These are phyloP conservation scores for Macquaria australasica DNA, from an alignment of 2,113 vertebrate species.

Conservation along the genomic window DNA sequence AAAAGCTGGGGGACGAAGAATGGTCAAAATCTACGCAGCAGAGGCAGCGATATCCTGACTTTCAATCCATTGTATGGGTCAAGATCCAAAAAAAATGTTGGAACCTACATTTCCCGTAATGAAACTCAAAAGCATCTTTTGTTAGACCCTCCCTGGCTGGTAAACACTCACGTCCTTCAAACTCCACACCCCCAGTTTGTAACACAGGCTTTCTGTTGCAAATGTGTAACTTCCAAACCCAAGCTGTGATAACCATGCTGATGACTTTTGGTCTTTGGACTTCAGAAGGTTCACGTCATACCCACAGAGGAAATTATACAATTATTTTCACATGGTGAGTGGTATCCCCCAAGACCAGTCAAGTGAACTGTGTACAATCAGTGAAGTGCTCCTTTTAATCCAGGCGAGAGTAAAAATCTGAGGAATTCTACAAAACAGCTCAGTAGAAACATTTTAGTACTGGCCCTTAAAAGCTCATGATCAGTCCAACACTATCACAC, in stretches of 20 bases:
- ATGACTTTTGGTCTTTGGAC: background rate
- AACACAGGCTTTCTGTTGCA: background rate
- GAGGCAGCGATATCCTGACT: background rate
- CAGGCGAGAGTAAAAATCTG: background rate
- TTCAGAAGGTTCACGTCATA: background rate
- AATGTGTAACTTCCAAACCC: background rate
- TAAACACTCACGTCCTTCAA: background rate
- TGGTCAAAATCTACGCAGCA: background rate
- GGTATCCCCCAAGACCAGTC: background rate
- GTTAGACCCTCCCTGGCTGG: background rate
- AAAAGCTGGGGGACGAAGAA: background rate
- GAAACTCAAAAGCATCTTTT: background rate
- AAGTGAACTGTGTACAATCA: background rate
- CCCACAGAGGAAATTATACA: background rate
- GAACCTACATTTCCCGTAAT: background rate
- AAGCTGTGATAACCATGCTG: background rate
- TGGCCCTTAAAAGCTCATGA: background rate
- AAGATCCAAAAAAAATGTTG: background rate
- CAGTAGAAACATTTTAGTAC: background rate
- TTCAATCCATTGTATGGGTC: background rate
- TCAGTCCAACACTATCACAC: background rate
- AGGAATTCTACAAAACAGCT: background rate
- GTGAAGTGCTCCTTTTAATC: background rate
- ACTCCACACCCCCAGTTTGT: background rate
- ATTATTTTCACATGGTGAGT: background rate